Evolutionary conservation across 2,113 vertebrate genomes (phyloP), one percentile per base, ranked within the genome.

Genomic region (Vimba vimba): DNA sequence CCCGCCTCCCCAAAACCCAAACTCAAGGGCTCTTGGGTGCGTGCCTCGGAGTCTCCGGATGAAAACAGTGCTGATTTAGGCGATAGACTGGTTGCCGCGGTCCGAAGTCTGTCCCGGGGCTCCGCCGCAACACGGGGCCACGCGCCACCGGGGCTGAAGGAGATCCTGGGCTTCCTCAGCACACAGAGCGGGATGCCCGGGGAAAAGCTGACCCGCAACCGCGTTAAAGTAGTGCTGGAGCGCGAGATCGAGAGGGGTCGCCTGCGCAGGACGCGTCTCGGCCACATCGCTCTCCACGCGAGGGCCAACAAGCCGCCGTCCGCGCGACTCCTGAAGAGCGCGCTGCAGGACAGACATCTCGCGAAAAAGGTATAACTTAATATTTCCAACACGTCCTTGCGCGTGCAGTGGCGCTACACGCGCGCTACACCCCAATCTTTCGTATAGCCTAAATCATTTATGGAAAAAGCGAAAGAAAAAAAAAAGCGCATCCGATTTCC

Each of bases 241-340:
- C 92, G 94, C 64, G 96, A 96, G 92, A 95, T 95, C 89, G 94
- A 90, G 68, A 91, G 92, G 68, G 95, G 94, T 89, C 90, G 95
- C 87, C 93, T 94, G 86, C 94, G 96, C 91, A 94, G 94, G 93
- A 96, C 94, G 82, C 95, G 96, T 88, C 93, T 96, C 90, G 95
- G 95, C 91, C 94, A 94, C 94, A 95, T 95, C 57, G 93, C 95
- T 86, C 93, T 95, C 36, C 94, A 95, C 85, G 86, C 90, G 80
- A 91, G 95, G 91, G 85, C 91, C 79, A 87, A 90, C 43, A 43
- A 43, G 43, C 43, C 43, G 86, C 69, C 88, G 80, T 84, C 91
- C 11, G 92, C 90, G 74, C 89, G 89, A 86, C 90, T 92, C 79
- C 85, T 57, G 9, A 91, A 87, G 87, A 91, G 91, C 91, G 91